Evolutionary conservation across 2,797 vertebrate genomes (phyloP).

Genomic region (Peromyscus attwateri): DNA sequence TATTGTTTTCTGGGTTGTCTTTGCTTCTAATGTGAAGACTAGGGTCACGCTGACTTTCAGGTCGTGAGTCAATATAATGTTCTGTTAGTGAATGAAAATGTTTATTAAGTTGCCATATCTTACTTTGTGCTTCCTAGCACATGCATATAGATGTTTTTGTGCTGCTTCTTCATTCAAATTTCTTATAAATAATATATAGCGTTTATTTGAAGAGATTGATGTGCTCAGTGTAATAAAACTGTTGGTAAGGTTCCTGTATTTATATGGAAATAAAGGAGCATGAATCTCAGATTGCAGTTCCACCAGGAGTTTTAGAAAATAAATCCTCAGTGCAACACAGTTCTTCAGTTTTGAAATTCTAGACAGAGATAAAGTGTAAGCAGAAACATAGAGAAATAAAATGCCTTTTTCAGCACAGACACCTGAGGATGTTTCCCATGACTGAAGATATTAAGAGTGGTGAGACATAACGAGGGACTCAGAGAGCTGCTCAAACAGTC

Average conservation of each 20-base stretch:
- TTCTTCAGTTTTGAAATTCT: neutral
- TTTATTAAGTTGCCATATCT: neutral
- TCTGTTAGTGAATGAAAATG: neutral
- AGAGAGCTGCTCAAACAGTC: neutral
- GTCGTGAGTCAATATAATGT: neutral
- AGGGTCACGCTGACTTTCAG: neutral
- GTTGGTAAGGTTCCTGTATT: neutral
- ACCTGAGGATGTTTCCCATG: neutral
- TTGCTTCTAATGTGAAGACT: neutral
- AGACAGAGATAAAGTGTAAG: neutral
- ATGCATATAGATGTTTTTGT: neutral
- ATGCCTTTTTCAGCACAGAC: neutral
- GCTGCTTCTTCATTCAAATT: neutral
- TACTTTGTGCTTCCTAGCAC: neutral
- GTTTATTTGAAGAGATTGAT: neutral
- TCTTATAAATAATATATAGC: conserved; percentile 1
- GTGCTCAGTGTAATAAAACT: neutral
- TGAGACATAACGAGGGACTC: neutral
- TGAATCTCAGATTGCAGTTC: neutral
- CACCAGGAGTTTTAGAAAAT: neutral
- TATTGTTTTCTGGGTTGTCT: neutral
- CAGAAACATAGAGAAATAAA: neutral
- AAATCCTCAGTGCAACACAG: neutral
- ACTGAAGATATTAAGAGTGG: neutral
- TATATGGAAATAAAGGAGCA: neutral